phyloP scores from a whole-genome alignment of 1,140 invertebrate species.

The Pseudomyrmex flavicornis region DNA sequence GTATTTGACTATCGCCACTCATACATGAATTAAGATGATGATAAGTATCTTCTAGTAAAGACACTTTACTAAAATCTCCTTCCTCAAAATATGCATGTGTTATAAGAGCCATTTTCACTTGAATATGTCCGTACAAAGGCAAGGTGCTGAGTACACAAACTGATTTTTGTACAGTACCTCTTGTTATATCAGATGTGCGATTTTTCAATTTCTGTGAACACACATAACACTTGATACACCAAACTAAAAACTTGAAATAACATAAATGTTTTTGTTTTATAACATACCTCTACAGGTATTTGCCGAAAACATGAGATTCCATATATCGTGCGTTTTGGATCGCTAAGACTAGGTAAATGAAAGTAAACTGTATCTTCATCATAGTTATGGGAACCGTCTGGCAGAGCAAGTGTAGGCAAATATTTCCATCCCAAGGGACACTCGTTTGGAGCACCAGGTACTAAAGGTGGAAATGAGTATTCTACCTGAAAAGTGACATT shows the following conservation, averaged over 20 bases:
- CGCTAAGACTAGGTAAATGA: conserved; percentile 94
- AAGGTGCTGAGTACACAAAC: conserved; percentile 95
- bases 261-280: conserved; percentile 17
- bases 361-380: conserved; percentile 98
- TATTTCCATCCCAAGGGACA: conserved; percentile 97
- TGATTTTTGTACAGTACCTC: conserved; percentile 97
- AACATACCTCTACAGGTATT: conserved; percentile 95
- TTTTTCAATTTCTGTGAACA: conserved; percentile 93
- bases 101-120: conserved; percentile 97
- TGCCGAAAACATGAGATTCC: conserved; percentile 99
- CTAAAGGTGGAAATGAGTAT: conserved; percentile 96
- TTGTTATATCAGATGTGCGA: conserved; percentile 98
- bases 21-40: conserved; percentile 96
- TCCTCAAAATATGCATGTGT: conserved; percentile 99
- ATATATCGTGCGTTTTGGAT: conserved; percentile 95
- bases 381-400: conserved; percentile 99
- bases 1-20: conserved; percentile 87
- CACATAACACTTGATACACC: not conserved
- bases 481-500: conserved; percentile 90
- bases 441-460: conserved; percentile 91
- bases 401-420: conserved; percentile 96
- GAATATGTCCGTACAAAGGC: conserved; percentile 96
- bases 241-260: not conserved
- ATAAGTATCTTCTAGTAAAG: conserved; percentile 96
- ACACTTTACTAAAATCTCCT: conserved; percentile 96